These are phyloP conservation scores for Noturus placidus DNA, from an alignment of 2,113 vertebrate species.

Conservation along the genomic window DNA sequence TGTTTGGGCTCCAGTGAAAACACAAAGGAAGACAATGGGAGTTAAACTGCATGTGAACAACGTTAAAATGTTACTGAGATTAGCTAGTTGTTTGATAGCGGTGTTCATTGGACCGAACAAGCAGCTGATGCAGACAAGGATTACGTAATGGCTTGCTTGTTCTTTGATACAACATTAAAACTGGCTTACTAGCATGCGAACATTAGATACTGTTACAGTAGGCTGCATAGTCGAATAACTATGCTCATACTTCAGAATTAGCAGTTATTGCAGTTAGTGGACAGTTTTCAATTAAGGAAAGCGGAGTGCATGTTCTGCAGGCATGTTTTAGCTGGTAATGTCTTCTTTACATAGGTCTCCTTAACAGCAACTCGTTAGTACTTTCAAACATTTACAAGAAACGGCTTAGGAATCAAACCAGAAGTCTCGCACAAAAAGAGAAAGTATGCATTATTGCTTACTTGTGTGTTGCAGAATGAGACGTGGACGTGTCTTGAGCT, in stretches of 20 bases:
- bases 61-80: too few relatives aligned
- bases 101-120: neutral
- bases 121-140: neutral
- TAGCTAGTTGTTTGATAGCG: too few relatives aligned
- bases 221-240: neutral
- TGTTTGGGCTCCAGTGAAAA: neutral
- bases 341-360: neutral
- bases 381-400: neutral
- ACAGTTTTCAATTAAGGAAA: neutral
- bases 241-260: neutral
- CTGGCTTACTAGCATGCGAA: neutral
- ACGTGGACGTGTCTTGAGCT: slow-evolving; percentile 42
- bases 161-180: too few relatives aligned
- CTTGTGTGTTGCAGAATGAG: neutral
- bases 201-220: neutral
- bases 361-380: neutral
- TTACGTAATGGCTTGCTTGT: neutral
- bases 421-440: neutral
- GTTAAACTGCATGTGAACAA: neutral
- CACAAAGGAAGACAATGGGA: neutral
- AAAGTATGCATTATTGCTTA: neutral
- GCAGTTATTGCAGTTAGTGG: neutral
- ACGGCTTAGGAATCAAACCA: neutral
- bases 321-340: too few relatives aligned
- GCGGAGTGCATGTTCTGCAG: too few relatives aligned